Evolutionary conservation across 1,140 invertebrate genomes (phyloP), one percentile per base, ranked within the genome.

Genomic region (Aphidius gifuensis): DNA sequence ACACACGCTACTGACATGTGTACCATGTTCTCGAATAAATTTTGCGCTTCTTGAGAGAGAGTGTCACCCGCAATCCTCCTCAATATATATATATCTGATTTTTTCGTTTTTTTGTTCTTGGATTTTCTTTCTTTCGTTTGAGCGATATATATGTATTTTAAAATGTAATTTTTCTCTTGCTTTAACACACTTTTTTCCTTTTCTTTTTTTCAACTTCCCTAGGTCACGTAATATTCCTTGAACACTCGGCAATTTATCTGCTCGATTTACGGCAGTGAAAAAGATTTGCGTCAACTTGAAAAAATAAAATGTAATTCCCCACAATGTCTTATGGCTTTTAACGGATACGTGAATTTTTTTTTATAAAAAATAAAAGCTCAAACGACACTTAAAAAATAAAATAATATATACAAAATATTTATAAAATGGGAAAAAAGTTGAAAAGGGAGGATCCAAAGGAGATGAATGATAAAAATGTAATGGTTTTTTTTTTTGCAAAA

Each of bases 1-100:
- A 59, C 50, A 59, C 46, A 43, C 43, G 21, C 55, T 9, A 56
- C 46, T 60, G 58, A 60, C 62, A 64, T 60, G 50, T 64, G 58
- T 59, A 60, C 53, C 56, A 58, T 32, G 48, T 42, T 58, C 43
- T 55, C 53, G 40, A 60, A 64, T 60, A 59, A 60, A 64, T 60
- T 55, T 55, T 43, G 45, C 32, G 42, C 55, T 57, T 46, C 23
- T 32, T 32, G 23, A 32, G 4, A 32, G 4, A 42, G 44, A 54
- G 51, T 48, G 54, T 62, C 47, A 48, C 44, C 42, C 59, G 42
- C 40, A 40, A 46, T 39, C 55, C 60, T 56, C 43, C 50, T 63
- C 61, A 59, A 58, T 43, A 58, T 54, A 50, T 16, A 16, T 42
- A 5, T 50, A 40, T 42, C 39, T 48, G 23, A 9, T 6, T 51